phyloP scores from a whole-genome alignment of 2,888 invertebrate genomes.

The Acrocyrtus sp. region DNA sequence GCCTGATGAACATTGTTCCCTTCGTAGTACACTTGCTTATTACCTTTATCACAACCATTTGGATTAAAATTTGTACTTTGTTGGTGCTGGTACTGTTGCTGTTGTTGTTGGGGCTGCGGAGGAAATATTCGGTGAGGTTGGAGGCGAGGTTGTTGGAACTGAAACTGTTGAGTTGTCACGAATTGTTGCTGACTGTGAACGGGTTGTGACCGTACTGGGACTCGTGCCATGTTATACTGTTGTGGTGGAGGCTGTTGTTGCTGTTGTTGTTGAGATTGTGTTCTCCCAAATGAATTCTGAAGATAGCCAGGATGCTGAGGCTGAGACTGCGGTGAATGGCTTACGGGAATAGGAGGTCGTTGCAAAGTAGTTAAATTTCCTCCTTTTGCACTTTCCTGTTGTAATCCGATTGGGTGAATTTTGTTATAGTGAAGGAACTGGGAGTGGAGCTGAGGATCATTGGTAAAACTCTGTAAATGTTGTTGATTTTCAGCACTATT shows the following conservation, averaged over 20 bases:
- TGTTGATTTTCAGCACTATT: no score
- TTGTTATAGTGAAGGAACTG: constrained; percentile 60
- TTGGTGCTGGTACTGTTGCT: constrained; percentile 5
- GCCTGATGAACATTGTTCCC: neutral
- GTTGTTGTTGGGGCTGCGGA: constrained; percentile 6
- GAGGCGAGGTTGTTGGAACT: constrained; percentile 11
- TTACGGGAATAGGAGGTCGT: no score
- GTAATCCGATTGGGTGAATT: constrained; percentile 39
- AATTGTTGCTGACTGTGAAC: constrained; percentile 5
- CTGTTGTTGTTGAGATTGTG: neutral
- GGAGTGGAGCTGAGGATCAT: constrained; percentile 60
- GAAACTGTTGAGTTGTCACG: neutral
- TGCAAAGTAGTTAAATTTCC: no score
- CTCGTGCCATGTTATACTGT: constrained; percentile 7
- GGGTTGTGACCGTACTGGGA: constrained; percentile 6
- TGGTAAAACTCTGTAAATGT: constrained; percentile 53
- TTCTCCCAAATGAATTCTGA: neutral
- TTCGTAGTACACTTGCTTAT: neutral
- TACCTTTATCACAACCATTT: constrained; percentile 33
- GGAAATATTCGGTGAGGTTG: constrained; percentile 3
- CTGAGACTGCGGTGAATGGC: neutral
- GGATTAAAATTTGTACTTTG: constrained; percentile 8
- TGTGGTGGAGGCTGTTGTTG: constrained; percentile 18
- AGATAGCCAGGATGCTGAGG: neutral
- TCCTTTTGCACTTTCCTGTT: no score